phyloP scores from a whole-genome alignment of 2,797 vertebrate species.

The Dermochelys coriacea region DNA sequence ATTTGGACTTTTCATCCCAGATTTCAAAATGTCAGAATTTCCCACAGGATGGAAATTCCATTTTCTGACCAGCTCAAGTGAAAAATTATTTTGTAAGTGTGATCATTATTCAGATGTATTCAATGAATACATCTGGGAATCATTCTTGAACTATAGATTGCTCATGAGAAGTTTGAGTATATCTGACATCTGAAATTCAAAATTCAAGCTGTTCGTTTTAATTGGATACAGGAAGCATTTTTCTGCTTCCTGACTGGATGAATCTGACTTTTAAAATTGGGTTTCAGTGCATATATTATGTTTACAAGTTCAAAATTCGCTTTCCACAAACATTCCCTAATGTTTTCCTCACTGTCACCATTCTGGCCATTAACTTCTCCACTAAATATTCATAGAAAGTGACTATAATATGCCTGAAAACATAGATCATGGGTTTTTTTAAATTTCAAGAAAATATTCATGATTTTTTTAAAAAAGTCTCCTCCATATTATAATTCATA shows the following conservation, averaged over 20 bases:
- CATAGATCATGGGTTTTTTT: background rate
- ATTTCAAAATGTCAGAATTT: background rate
- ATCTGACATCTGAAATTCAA: background rate
- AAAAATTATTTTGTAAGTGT: background rate
- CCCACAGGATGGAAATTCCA: background rate
- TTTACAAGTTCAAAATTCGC: background rate
- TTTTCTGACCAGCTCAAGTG: background rate
- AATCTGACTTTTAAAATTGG: background rate
- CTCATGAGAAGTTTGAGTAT: background rate
- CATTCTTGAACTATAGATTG: background rate
- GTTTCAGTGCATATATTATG: no score
- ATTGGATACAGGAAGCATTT: fast-evolving
- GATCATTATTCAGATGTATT: background rate
- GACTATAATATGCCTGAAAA: background rate
- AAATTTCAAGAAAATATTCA: background rate
- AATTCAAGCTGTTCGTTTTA: background rate
- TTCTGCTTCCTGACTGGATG: background rate
- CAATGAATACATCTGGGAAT: fast-evolving
- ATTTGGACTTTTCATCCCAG: background rate
- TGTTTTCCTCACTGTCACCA: background rate
- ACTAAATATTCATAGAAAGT: background rate
- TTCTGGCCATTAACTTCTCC: background rate
- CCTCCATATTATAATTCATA: no score
- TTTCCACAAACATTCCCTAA: fast-evolving
- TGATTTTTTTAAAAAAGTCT: no score